Conservation (phyloP, 1,140 invertebrate species). For the Lordiphosa mommai region DNA sequence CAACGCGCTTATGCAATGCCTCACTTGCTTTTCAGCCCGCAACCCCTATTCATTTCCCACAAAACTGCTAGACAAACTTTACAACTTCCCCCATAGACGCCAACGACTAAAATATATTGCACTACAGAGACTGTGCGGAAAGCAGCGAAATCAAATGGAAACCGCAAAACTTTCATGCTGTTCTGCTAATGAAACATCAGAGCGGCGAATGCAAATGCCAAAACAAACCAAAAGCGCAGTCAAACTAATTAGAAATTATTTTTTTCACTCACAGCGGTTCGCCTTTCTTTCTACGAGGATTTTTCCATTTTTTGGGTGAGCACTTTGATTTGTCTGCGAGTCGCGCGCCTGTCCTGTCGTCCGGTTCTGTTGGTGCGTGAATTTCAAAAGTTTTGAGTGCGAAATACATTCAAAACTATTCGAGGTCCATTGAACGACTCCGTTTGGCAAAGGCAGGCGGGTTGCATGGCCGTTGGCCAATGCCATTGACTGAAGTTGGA, state of each 20-base stretch:
- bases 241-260: conserved; percentile 22
- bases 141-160: conserved; percentile 6
- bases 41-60: conserved; percentile 20
- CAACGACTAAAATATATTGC: conserved; percentile 27
- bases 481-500: conserved; percentile 59
- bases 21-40: not conserved
- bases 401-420: conserved; percentile 53
- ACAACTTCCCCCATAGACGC: conserved; percentile 24
- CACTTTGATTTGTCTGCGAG: conserved; percentile 34
- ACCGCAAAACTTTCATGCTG: conserved; percentile 39
- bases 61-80: conserved; percentile 44
- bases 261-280: not conserved
- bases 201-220: conserved; percentile 25
- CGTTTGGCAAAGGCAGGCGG: conserved; percentile 18
- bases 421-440: conserved; percentile 42
- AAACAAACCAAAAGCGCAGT: conserved; percentile 14
- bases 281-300: conserved; percentile 3
- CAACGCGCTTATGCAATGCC: conserved; percentile 38
- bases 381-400: conserved; percentile 57
- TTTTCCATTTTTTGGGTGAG: conserved; percentile 29
- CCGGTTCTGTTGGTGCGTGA: conserved; percentile 9
- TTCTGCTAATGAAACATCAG: conserved; percentile 48
- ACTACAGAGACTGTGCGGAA: not conserved
- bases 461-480: conserved; percentile 35
- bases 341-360: not conserved